Evolutionary conservation across 2,888 invertebrate species (phyloP).

Genomic region (Myathropa florea): DNA sequence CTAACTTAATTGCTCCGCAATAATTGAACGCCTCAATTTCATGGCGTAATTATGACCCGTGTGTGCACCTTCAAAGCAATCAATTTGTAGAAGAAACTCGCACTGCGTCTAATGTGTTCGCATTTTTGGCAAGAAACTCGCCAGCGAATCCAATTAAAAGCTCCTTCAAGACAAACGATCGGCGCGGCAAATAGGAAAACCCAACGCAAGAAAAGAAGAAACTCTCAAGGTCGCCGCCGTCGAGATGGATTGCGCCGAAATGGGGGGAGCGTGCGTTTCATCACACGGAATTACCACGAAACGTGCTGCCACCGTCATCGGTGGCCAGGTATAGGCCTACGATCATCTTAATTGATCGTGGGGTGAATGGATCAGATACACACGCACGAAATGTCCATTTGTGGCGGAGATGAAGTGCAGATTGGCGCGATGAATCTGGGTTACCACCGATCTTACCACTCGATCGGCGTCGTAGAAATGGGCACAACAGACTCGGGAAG

Average conservation of each 20-base stretch:
- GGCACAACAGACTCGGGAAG: background rate
- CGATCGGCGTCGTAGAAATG: no score
- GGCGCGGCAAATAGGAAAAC: background rate
- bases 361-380: constrained; percentile 8
- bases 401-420: constrained; percentile 5
- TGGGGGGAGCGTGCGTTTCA: background rate
- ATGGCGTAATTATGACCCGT: background rate
- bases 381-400: constrained; percentile 33
- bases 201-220: background rate
- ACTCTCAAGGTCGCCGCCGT: constrained; percentile 40
- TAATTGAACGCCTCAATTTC: background rate
- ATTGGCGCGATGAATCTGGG: background rate
- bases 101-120: constrained; percentile 6
- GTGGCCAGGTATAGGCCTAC: no score
- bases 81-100: constrained; percentile 4
- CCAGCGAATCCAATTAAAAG: constrained; percentile 1
- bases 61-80: background rate
- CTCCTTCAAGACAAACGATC: no score
- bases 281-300: constrained; percentile 5
- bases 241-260: background rate
- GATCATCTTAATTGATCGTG: background rate
- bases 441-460: background rate
- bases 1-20: background rate
- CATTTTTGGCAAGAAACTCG: constrained; percentile 8
- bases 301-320: background rate